Percentiles rank a stretch among this genome's conserved stretches.
Conservation (phyloP, 2,113 vertebrate species). For the Propithecus coquereli region DNA sequence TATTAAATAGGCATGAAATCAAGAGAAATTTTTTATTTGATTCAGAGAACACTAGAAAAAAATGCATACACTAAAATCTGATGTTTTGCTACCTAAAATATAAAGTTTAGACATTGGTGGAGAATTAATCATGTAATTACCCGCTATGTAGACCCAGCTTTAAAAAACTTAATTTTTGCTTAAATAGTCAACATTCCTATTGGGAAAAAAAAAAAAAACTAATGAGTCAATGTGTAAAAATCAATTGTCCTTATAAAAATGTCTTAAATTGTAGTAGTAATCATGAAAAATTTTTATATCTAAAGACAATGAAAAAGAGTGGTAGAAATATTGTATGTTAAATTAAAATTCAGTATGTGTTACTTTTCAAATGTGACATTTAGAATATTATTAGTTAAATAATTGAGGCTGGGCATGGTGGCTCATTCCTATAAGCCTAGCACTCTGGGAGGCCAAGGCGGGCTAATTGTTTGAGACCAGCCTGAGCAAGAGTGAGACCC, state of each 20-base stretch:
- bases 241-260: neutral
- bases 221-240: neutral
- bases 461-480: too few species aligned
- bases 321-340: neutral
- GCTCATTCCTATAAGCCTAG: too few species aligned
- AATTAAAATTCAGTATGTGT: neutral
- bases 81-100: neutral
- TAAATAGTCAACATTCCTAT: neutral
- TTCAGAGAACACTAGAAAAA: neutral
- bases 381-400: neutral
- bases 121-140: neutral
- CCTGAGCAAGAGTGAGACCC: too few species aligned
- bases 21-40: neutral
- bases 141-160: neutral
- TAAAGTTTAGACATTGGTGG: neutral
- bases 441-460: too few species aligned
- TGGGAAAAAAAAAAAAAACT: neutral
- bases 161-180: neutral
- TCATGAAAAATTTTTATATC: neutral
- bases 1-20: neutral
- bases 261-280: neutral
- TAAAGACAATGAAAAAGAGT: neutral
- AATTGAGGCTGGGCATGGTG: neutral
- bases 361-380: slow-evolving; percentile 5
- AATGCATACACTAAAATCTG: neutral